Percentiles rank a stretch among this genome's conserved stretches.
Conservation (phyloP, 2,888 invertebrate species). For the Cataglyphis altisquamis region DNA sequence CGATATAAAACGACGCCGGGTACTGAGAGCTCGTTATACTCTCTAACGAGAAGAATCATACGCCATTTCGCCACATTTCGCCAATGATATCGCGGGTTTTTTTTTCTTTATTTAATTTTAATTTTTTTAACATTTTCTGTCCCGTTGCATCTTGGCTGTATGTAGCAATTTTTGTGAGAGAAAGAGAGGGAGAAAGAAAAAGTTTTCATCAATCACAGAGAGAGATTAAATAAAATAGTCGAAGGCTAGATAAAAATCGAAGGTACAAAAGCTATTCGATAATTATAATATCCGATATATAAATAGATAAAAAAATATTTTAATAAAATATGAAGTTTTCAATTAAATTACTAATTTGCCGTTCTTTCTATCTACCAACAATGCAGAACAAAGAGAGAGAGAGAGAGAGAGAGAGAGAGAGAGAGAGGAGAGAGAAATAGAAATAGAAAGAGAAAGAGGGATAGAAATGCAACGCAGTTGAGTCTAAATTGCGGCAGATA, state of each 20-base stretch:
- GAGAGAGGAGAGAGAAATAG: slow-evolving; percentile 12
- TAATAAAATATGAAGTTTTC: not conserved
- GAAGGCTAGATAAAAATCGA: not conserved
- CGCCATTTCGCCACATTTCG: not conserved
- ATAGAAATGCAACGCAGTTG: slow-evolving; percentile 9
- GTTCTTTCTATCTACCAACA: not conserved
- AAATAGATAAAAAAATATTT: slow-evolving; percentile 10
- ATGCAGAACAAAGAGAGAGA: not conserved
- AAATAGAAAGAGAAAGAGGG: not conserved
- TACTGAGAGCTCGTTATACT: slow-evolving; percentile 23
- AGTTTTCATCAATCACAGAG: not conserved
- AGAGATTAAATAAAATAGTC: too few relatives aligned
- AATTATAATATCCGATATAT: not conserved
- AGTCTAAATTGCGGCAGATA: slow-evolving; percentile 31
- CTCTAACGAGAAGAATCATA: slow-evolving; percentile 27
- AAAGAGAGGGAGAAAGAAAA: not conserved
- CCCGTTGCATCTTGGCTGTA: not conserved
- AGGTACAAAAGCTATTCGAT: not conserved
- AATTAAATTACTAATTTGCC: not conserved
- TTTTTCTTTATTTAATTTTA: not conserved
- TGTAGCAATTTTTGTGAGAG: not conserved
- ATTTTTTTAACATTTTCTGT: not conserved
- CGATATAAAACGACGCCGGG: slow-evolving; percentile 37
- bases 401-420: slow-evolving; percentile 23
- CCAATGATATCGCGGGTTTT: not conserved